Evolutionary conservation across 2,888 invertebrate species (phyloP).

Genomic region (Alloplasta piceator): DNA sequence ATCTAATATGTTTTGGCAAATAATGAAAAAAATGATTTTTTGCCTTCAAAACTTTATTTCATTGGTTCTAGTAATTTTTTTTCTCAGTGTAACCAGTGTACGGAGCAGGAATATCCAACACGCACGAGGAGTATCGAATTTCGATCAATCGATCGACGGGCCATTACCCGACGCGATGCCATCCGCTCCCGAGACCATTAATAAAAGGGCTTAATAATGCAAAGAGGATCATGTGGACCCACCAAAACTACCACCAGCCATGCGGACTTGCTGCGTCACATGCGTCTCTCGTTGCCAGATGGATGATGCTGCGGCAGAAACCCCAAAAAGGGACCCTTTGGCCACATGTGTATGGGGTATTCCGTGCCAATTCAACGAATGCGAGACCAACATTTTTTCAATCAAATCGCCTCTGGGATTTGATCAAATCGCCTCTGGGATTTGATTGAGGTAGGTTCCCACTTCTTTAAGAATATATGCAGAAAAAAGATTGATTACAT

Average conservation of each 20-base stretch:
- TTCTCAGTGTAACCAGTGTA: neutral
- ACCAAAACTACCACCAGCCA: constrained; percentile 12
- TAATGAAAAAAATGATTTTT: too few relatives aligned
- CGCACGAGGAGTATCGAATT: constrained; percentile 78
- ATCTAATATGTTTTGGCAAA: too few relatives aligned
- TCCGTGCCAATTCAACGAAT: constrained; percentile 4
- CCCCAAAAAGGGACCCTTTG: neutral
- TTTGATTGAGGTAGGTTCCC: too few relatives aligned
- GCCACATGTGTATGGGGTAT: neutral
- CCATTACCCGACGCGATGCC: constrained; percentile 72
- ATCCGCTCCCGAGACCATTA: constrained; percentile 75
- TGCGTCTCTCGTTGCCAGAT: constrained; percentile 67
- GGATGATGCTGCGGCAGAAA: constrained; percentile 70
- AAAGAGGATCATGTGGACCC: constrained; percentile 74
- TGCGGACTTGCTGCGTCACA: constrained; percentile 36
- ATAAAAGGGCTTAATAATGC: constrained; percentile 81
- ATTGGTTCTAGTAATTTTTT: too few relatives aligned
- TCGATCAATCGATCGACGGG: constrained; percentile 82
- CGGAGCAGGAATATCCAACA: constrained; percentile 39
- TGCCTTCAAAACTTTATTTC: too few relatives aligned
- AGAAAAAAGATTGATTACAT: too few relatives aligned
- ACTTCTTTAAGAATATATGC: too few relatives aligned
- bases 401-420: too few relatives aligned
- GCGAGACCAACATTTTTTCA: too few relatives aligned
- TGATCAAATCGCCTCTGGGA: too few relatives aligned